phyloP scores from a whole-genome alignment of 2,797 vertebrate species.

The Cichlasoma orientale region DNA sequence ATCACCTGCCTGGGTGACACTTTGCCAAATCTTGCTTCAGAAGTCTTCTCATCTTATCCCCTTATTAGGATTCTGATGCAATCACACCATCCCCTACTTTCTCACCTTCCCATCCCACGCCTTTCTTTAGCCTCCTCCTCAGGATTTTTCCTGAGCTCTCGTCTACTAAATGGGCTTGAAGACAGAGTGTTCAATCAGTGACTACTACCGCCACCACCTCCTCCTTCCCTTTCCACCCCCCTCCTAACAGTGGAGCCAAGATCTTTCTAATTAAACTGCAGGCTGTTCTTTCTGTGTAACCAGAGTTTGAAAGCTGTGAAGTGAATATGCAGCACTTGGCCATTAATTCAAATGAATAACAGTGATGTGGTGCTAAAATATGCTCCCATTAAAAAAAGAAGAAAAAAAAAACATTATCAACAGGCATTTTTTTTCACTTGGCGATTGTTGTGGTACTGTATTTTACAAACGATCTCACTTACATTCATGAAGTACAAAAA shows the following conservation, averaged over 20 bases:
- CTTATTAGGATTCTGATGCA: slow-evolving; percentile 30
- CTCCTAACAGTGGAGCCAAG: slow-evolving; percentile 47
- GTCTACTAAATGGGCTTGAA: slow-evolving; percentile 62
- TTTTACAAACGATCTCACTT: slow-evolving; percentile 54
- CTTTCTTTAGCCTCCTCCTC: slow-evolving; percentile 25
- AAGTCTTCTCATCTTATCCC: background rate
- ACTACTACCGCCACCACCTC: slow-evolving; percentile 34
- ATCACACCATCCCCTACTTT: slow-evolving; percentile 26
- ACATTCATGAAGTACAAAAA: slow-evolving; percentile 45
- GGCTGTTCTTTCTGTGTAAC: slow-evolving; percentile 64
- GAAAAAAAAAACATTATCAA: slow-evolving; percentile 22
- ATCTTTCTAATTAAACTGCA: slow-evolving; percentile 69
- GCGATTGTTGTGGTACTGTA: slow-evolving; percentile 29
- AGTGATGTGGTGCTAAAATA: slow-evolving; percentile 38
- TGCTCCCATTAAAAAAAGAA: background rate
- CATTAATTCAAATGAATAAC: slow-evolving; percentile 60
- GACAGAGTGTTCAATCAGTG: slow-evolving; percentile 64
- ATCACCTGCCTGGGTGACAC: background rate
- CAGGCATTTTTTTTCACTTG: slow-evolving; percentile 36
- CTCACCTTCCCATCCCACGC: slow-evolving; percentile 17
- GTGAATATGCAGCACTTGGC: slow-evolving; percentile 42
- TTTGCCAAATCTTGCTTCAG: background rate
- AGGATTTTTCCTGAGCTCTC: slow-evolving; percentile 33
- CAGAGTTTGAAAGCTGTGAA: slow-evolving; percentile 56
- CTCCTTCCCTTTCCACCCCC: background rate